Conservation (phyloP, 2,113 vertebrate genomes). For the Mixornis gularis region DNA sequence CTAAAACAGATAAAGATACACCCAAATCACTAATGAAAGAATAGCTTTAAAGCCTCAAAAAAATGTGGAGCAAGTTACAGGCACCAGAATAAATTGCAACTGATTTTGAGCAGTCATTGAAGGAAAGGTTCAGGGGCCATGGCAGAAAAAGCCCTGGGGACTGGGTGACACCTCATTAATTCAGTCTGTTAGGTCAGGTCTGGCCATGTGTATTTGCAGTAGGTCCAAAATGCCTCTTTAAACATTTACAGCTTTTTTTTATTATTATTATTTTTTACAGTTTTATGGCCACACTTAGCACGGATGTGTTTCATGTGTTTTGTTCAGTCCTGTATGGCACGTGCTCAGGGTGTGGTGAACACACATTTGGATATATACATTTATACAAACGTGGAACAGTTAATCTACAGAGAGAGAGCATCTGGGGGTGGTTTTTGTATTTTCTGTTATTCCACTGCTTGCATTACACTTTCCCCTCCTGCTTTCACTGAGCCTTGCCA, state of each 20-base stretch:
- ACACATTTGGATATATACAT: too few relatives aligned
- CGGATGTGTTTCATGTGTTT: not conserved
- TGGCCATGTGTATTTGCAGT: not conserved
- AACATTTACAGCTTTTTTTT: not conserved
- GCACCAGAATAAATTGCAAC: slow-evolving; percentile 41
- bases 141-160: not conserved
- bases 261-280: not conserved
- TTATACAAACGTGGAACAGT: accelerated
- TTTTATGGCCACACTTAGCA: not conserved
- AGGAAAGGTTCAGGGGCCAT: not conserved
- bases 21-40: not conserved
- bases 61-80: not conserved
- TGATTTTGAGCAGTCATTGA: not conserved
- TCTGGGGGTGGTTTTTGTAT: accelerated
- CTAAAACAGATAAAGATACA: not conserved
- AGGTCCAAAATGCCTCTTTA: slow-evolving; percentile 1
- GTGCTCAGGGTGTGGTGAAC: accelerated
- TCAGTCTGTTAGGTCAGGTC: not conserved
- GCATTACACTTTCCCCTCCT: not conserved
- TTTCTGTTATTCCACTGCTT: not conserved
- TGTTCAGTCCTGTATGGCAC: not conserved
- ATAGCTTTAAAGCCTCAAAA: not conserved
- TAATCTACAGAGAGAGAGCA: accelerated
- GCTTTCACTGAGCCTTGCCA: not conserved
- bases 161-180: not conserved